A percentile compares a stretch with the other conserved stretches of the same genome.
phyloP scores from a whole-genome alignment of 2,113 vertebrate species.

The Hemibagrus wyckioides region DNA sequence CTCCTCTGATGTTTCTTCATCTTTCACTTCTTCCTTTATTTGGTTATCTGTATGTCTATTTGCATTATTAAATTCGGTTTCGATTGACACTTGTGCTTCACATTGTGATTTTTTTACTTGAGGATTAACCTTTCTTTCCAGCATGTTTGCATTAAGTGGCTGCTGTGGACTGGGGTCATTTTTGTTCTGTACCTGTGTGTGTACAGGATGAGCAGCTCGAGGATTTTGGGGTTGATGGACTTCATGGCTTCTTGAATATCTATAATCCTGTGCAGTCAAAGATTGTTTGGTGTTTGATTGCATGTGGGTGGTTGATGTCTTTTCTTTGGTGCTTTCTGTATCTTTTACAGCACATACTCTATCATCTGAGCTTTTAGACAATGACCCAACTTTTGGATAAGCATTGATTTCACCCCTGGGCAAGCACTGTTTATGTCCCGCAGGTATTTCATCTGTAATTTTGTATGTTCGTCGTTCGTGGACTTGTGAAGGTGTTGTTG shows the following conservation, averaged over 20 bases:
- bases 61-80: neutral
- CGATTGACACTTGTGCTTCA: neutral
- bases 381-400: conserved; percentile 16
- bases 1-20: conserved; percentile 52
- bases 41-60: neutral
- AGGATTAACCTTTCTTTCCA: conserved; percentile 6
- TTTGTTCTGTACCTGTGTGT: neutral
- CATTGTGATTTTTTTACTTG: conserved; percentile 26
- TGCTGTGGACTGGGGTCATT: conserved; percentile 13
- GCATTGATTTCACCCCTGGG: neutral
- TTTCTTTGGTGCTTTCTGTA: neutral
- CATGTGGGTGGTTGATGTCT: neutral
- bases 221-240: conserved; percentile 22
- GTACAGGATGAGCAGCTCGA: conserved; percentile 6
- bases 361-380: neutral
- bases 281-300: conserved; percentile 2
- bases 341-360: conserved; percentile 8
- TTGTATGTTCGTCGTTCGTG: neutral
- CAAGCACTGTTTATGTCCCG: neutral
- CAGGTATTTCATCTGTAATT: neutral
- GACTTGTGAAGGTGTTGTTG: neutral
- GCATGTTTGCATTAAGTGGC: conserved; percentile 8
- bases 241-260: conserved; percentile 10
- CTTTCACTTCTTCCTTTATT: conserved; percentile 12
- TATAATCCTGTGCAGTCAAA: conserved; percentile 15